Percentiles rank a stretch among this genome's conserved stretches.
Conservation (phyloP, 2,888 invertebrate species). For the Pollenia amentaria region DNA sequence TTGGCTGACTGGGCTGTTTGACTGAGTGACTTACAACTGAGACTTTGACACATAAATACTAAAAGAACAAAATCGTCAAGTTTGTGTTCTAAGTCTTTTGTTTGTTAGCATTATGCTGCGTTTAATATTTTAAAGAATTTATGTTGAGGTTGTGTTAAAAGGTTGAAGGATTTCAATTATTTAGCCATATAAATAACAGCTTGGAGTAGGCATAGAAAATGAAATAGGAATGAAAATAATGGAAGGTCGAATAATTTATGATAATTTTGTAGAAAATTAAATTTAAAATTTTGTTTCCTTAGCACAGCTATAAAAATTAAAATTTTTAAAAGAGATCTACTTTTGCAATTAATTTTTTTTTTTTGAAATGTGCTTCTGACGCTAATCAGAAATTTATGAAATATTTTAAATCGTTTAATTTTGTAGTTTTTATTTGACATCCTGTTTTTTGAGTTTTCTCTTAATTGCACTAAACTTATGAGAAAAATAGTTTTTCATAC, state of each 20-base stretch:
- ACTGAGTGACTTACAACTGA: conserved; percentile 31
- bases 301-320: too few species aligned
- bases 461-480: too few species aligned
- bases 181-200: too few species aligned
- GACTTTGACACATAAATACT: background rate
- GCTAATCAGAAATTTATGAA: too few species aligned
- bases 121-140: conserved; percentile 21
- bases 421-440: too few species aligned
- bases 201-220: conserved; percentile 1
- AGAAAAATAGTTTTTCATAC: too few species aligned
- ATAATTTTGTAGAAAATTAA: background rate
- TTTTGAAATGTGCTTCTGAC: too few species aligned
- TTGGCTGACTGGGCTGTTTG: conserved; percentile 23
- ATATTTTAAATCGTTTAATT: too few species aligned
- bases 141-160: background rate
- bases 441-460: too few species aligned
- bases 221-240: background rate
- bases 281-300: background rate
- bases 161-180: conserved; percentile 10
- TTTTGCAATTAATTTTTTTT: background rate
- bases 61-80: conserved; percentile 27
- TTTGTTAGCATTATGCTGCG: conserved; percentile 9
- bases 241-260: too few species aligned
- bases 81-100: conserved; percentile 66
- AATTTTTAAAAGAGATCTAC: too few species aligned